Evolutionary conservation across 2,888 invertebrate species (phyloP).

Genomic region (Eulithis testata): DNA sequence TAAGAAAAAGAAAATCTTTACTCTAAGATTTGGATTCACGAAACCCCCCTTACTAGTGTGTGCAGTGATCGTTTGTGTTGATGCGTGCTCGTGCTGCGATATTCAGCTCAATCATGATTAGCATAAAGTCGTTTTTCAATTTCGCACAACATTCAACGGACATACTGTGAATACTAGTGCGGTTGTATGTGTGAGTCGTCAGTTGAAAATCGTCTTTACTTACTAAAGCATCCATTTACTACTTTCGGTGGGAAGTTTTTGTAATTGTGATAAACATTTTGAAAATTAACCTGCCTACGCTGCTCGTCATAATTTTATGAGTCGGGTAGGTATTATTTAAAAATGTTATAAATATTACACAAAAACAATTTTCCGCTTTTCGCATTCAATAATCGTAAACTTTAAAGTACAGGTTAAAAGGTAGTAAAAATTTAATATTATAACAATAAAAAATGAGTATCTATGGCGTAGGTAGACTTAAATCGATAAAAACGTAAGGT

Average conservation of each 20-base stretch:
- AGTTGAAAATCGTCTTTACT: slow-evolving; percentile 70
- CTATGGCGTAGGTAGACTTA: slow-evolving; percentile 31
- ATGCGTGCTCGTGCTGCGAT: slow-evolving; percentile 65
- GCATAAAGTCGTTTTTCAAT: slow-evolving; percentile 74
- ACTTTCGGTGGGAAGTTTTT: slow-evolving; percentile 11
- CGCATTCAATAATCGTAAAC: slow-evolving; percentile 37
- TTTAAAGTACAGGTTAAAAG: slow-evolving; percentile 28
- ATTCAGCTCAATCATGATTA: slow-evolving; percentile 69
- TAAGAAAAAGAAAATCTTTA: slow-evolving; percentile 56
- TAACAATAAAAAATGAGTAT: slow-evolving; percentile 33
- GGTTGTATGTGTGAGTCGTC: slow-evolving; percentile 62
- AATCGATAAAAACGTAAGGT: slow-evolving; percentile 32
- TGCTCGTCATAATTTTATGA: neutral
- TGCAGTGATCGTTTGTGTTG: slow-evolving; percentile 68
- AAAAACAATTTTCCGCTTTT: slow-evolving; percentile 36
- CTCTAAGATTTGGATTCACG: slow-evolving; percentile 1
- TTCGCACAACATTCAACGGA: slow-evolving; percentile 53
- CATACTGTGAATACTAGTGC: slow-evolving; percentile 43
- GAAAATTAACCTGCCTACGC: neutral
- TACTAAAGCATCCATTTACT: neutral
- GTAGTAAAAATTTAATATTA: slow-evolving; percentile 27
- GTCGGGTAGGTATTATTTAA: slow-evolving; percentile 9
- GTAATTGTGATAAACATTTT: no score
- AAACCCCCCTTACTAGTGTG: slow-evolving; percentile 43
- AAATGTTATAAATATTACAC: neutral